These are phyloP conservation scores for Ia io DNA, from an alignment of 2,113 vertebrate species.

Conservation along the genomic window DNA sequence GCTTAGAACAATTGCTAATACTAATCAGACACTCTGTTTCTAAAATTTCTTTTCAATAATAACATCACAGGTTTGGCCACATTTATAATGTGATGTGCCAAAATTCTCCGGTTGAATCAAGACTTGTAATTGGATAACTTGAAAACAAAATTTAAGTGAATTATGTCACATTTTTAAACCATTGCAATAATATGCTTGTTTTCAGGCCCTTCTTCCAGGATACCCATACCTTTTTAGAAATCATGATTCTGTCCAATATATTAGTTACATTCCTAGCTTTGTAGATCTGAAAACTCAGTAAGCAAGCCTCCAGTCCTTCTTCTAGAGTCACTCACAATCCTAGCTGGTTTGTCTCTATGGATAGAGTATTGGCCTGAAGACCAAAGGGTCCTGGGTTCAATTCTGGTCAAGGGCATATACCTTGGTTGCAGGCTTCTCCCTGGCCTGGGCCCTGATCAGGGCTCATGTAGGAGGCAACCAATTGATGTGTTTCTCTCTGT, in stretches of 20 bases:
- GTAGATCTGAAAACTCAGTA: neutral
- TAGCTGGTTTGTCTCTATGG: no score
- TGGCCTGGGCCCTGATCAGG: no score
- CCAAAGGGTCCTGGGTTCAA: no score
- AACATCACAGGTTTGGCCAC: neutral
- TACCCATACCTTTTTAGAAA: neutral
- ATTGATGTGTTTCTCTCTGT: no score
- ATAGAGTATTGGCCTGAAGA: no score
- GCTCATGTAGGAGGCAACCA: no score
- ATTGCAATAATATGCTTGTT: neutral
- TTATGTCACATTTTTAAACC: slow-evolving; percentile 12
- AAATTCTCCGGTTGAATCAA: neutral
- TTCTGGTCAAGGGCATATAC: no score
- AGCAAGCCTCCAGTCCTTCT: neutral
- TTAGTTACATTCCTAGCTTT: neutral
- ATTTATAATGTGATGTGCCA: neutral
- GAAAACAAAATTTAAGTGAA: neutral
- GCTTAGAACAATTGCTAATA: neutral
- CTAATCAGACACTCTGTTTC: neutral
- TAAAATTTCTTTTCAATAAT: neutral
- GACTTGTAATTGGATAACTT: neutral
- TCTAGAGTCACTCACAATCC: neutral
- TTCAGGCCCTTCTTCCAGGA: neutral
- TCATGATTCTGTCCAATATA: neutral
- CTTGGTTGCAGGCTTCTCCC: no score